Percentiles rank a stretch among this genome's conserved stretches.
Evolutionary conservation across 2,113 vertebrate species (phyloP).

Genomic region (Macroglossus sobrinus): DNA sequence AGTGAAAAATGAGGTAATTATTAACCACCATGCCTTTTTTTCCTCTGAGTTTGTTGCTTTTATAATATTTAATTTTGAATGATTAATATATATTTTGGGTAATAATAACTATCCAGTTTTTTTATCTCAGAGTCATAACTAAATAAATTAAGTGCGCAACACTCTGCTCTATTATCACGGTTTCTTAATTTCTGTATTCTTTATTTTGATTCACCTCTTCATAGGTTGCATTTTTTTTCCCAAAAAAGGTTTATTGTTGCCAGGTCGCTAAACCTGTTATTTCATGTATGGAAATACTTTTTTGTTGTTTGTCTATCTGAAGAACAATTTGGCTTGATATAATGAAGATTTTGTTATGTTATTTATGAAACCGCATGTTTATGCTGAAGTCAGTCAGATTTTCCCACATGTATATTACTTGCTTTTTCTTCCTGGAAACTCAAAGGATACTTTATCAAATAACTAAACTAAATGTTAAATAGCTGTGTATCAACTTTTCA

Average conservation of each 20-base stretch:
- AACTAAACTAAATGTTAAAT: neutral
- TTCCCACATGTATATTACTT: neutral
- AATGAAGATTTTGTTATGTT: neutral
- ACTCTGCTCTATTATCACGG: neutral
- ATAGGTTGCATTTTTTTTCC: neutral
- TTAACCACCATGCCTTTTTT: neutral
- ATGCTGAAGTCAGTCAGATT: neutral
- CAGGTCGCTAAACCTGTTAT: neutral
- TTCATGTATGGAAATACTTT: neutral
- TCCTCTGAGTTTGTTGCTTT: neutral
- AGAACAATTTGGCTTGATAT: neutral
- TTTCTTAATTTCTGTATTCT: neutral
- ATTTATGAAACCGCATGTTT: neutral
- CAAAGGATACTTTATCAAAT: neutral
- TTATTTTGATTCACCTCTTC: neutral
- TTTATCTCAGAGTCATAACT: neutral
- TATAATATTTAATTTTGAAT: neutral
- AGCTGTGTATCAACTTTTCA: neutral
- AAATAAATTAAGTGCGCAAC: neutral
- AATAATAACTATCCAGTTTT: neutral
- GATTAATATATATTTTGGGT: neutral
- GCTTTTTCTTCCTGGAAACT: neutral
- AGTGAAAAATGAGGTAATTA: constrained; percentile 20
- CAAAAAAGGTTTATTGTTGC: neutral
- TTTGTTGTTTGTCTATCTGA: neutral